Conservation (phyloP, 2,797 vertebrate genomes). For the Botia kubotai region DNA sequence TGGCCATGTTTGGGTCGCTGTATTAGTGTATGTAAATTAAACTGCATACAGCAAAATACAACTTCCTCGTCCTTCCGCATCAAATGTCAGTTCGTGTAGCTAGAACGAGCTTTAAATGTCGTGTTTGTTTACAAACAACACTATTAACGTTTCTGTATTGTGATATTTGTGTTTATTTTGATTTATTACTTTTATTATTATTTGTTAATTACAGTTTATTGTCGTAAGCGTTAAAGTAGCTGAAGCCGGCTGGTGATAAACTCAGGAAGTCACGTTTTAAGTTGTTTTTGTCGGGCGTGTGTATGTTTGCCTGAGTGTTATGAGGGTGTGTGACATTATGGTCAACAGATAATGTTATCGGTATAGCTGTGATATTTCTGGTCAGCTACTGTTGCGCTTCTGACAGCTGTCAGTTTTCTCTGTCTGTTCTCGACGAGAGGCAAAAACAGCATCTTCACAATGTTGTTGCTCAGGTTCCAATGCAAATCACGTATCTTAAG, state of each 20-base stretch:
- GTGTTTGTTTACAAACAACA: background rate
- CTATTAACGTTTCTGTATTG: background rate
- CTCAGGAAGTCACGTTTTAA: background rate
- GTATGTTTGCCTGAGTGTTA: background rate
- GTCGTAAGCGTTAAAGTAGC: no score
- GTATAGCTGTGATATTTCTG: conserved; percentile 64
- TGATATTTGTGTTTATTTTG: background rate
- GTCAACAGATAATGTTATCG: conserved; percentile 21
- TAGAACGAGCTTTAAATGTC: no score
- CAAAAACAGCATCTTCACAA: background rate
- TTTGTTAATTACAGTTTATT: background rate
- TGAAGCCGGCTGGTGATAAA: background rate
- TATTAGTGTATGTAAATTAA: background rate
- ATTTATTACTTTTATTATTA: background rate
- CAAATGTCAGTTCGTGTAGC: background rate
- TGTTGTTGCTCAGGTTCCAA: background rate
- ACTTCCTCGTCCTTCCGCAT: conserved; percentile 35
- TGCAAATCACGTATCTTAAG: background rate
- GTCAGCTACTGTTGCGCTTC: conserved; percentile 56
- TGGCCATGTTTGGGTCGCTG: conserved; percentile 9
- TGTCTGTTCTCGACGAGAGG: conserved; percentile 64
- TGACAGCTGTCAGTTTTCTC: conserved; percentile 55
- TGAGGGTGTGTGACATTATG: background rate
- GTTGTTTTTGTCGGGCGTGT: conserved; percentile 17
- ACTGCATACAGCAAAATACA: background rate